Percentiles rank a stretch among this genome's conserved stretches.
Evolutionary conservation across 2,888 invertebrate genomes (phyloP).

Genomic region (Campopleginae sp.): DNA sequence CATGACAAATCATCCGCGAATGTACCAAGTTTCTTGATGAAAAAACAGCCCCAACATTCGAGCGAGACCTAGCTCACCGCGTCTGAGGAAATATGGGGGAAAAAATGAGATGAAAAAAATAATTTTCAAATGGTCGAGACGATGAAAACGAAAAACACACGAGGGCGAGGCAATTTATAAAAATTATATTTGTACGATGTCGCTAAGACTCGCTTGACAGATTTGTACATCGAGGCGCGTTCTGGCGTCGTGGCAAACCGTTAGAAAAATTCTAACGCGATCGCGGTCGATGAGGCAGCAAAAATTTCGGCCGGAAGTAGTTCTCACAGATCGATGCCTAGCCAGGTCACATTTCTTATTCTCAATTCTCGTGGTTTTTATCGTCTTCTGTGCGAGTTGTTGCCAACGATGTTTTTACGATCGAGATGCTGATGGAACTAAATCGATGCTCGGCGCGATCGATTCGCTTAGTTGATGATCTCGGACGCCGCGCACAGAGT

Average conservation of each 20-base stretch:
- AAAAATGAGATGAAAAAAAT: conserved; percentile 6
- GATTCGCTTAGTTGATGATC: conserved; percentile 31
- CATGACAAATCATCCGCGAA: conserved; percentile 55
- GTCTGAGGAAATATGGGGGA: conserved; percentile 15
- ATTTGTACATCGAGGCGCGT: conserved; percentile 20
- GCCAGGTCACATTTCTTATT: conserved; percentile 74
- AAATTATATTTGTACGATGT: neutral
- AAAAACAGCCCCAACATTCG: conserved; percentile 27
- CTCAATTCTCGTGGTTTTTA: conserved; percentile 23
- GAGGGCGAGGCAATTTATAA: neutral
- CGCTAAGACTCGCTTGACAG: neutral
- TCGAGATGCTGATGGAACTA: conserved; percentile 41
- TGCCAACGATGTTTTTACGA: conserved; percentile 60
- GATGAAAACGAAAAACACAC: conserved; percentile 50
- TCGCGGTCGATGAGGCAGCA: conserved; percentile 56
- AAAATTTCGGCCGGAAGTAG: conserved; percentile 74
- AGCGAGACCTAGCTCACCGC: conserved; percentile 33
- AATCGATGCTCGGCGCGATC: conserved; percentile 46
- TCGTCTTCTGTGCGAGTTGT: conserved; percentile 30
- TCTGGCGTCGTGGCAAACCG: conserved; percentile 33
- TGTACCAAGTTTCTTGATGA: conserved; percentile 53
- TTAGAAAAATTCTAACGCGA: conserved; percentile 62
- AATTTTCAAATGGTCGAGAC: conserved; percentile 51
- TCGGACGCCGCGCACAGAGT: conserved; percentile 6
- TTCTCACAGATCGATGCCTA: conserved; percentile 74